phyloP scores from a whole-genome alignment of 92 coral and sea anemone species.

The Epizoanthus rinbou region DNA sequence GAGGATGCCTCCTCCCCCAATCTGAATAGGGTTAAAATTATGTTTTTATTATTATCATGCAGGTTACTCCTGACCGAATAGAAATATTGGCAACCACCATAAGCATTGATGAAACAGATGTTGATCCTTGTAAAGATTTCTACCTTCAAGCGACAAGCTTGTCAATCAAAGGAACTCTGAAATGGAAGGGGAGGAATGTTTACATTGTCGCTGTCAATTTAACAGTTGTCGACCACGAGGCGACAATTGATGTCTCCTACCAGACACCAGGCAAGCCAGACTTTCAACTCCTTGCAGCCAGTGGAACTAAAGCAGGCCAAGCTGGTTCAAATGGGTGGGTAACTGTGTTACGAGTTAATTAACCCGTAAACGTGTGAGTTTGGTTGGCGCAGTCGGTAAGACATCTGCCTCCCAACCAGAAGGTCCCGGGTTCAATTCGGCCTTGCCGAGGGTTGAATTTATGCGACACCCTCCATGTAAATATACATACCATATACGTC shows the following conservation, averaged over 20 bases:
- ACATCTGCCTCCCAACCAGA: no score
- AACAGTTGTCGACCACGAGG: slow-evolving; percentile 26
- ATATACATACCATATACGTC: background rate
- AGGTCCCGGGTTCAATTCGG: no score
- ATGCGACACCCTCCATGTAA: background rate
- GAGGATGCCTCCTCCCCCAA: no score
- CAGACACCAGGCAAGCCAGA: slow-evolving; percentile 17
- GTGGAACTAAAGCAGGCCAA: slow-evolving; percentile 27
- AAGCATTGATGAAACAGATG: slow-evolving; percentile 24
- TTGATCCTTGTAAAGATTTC: slow-evolving; percentile 32
- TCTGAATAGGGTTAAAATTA: no score
- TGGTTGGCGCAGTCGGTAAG: no score
- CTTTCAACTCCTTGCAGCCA: slow-evolving; percentile 8
- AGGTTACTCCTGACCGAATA: slow-evolving; percentile 40
- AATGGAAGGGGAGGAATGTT: slow-evolving; percentile 32
- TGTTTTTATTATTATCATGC: no score
- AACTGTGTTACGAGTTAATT: no score
- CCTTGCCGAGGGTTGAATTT: no score
- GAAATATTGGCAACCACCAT: slow-evolving; percentile 20
- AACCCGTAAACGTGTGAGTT: no score
- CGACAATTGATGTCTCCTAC: slow-evolving; percentile 27
- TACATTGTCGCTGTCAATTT: slow-evolving; percentile 33
- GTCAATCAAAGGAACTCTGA: slow-evolving; percentile 24
- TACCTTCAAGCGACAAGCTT: slow-evolving; percentile 34
- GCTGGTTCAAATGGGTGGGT: slow-evolving; percentile 27